A percentile compares a stretch with the other conserved stretches of the same genome.
Conservation (phyloP, 2,888 invertebrate species). For the Gryllus longicercus region DNA sequence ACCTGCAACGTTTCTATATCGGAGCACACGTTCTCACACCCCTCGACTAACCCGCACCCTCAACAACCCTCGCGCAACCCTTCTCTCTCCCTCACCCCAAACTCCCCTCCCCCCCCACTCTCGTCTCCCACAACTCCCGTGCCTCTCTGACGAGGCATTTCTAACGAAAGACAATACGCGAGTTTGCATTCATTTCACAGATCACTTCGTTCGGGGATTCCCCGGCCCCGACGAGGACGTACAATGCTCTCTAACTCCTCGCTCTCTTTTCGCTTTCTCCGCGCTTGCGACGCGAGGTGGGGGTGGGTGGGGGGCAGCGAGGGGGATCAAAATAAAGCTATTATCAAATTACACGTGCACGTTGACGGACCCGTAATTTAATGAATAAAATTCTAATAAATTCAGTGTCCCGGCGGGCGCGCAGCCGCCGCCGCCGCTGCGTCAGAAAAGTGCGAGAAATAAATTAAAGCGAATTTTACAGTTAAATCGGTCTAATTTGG, state of each 20-base stretch:
- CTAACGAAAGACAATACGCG: slow-evolving; percentile 9
- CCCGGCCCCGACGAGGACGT: background rate
- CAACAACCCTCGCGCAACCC: too few relatives aligned
- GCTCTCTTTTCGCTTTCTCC: background rate
- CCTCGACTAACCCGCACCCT: too few relatives aligned
- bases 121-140: background rate
- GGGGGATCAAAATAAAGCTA: slow-evolving; percentile 7
- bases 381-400: slow-evolving; percentile 17
- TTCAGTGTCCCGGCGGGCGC: background rate
- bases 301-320: too few relatives aligned
- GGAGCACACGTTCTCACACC: too few relatives aligned
- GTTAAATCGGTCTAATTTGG: background rate
- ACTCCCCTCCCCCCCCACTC: background rate
- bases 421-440: background rate
- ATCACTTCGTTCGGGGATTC: background rate
- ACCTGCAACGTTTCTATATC: too few relatives aligned
- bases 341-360: slow-evolving; percentile 7
- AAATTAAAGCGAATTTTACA: background rate
- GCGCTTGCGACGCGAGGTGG: too few relatives aligned
- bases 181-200: slow-evolving; percentile 17
- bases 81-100: background rate
- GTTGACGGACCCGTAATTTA: slow-evolving; percentile 10
- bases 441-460: background rate
- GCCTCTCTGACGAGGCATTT: slow-evolving; percentile 5
- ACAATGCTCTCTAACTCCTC: background rate